These are phyloP conservation scores for Cetoscarus ocellatus DNA, from an alignment of 2,797 vertebrate species.

Conservation along the genomic window DNA sequence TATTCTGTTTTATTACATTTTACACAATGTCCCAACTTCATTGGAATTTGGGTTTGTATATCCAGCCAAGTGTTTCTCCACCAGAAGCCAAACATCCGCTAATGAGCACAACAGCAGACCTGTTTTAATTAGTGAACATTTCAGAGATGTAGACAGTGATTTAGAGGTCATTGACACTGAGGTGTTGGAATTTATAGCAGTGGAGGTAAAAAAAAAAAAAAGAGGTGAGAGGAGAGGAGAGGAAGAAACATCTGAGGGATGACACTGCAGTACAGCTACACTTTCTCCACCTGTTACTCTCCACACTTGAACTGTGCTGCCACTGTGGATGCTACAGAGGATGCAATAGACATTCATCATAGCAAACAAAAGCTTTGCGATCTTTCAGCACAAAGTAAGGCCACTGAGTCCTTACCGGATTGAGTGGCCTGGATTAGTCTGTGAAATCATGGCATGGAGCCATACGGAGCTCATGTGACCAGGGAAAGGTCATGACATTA, in stretches of 20 bases:
- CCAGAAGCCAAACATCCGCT: background rate
- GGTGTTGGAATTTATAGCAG: background rate
- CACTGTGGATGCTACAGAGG: background rate
- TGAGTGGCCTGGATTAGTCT: conserved; percentile 19
- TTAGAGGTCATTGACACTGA: background rate
- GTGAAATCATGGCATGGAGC: conserved; percentile 46
- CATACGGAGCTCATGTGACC: conserved; percentile 68
- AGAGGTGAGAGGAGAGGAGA: background rate
- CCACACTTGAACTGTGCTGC: background rate
- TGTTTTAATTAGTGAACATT: conserved; percentile 15
- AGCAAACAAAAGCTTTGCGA: conserved; percentile 3
- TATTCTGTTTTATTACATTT: too few species aligned
- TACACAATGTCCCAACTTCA: too few species aligned
- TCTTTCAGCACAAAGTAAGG: background rate
- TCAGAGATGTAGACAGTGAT: background rate
- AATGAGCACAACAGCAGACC: background rate
- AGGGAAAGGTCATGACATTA: conserved; percentile 62
- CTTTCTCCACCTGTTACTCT: conserved; percentile 4
- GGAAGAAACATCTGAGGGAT: background rate
- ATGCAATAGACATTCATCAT: background rate
- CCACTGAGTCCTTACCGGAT: conserved; percentile 9
- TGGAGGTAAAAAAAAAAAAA: background rate
- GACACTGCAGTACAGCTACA: background rate
- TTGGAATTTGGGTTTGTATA: too few species aligned
- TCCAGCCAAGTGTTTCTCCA: too few species aligned